Conservation (phyloP, 1,140 invertebrate species). For the Drosophila virilis region DNA sequence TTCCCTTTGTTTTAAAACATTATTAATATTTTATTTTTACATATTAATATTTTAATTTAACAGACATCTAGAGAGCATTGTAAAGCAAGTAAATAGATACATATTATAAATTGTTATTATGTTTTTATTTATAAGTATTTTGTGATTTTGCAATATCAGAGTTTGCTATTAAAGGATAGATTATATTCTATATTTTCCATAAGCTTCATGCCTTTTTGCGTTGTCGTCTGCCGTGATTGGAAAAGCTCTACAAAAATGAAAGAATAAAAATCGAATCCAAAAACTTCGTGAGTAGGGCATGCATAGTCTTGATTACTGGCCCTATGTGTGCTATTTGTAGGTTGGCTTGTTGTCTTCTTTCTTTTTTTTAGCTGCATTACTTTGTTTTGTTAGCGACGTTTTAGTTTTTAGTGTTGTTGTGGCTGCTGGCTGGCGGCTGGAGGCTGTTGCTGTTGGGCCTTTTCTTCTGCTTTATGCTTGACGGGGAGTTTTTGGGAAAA, state of each 20-base stretch:
- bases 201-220: constrained; percentile 14
- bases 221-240: constrained; percentile 36
- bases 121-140: too few relatives aligned
- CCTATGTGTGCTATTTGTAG: constrained; percentile 16
- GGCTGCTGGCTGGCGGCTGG: background rate
- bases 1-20: too few relatives aligned
- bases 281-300: constrained; percentile 30
- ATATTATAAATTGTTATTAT: too few relatives aligned
- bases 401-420: constrained; percentile 20
- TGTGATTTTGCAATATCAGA: too few relatives aligned
- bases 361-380: constrained; percentile 3
- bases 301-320: constrained; percentile 37
- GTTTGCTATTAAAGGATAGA: too few relatives aligned
- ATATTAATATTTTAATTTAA: too few relatives aligned
- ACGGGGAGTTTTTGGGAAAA: constrained; percentile 48
- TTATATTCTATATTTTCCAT: background rate
- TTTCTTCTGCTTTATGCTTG: constrained; percentile 35
- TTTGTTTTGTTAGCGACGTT: constrained; percentile 35
- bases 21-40: too few relatives aligned
- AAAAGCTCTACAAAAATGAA: background rate
- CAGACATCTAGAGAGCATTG: too few relatives aligned
- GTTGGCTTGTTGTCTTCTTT: constrained; percentile 10
- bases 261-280: background rate
- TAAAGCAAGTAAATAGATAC: too few relatives aligned
- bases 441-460: background rate